These are phyloP conservation scores for Callitettix versicolor DNA, from an alignment of 1,140 invertebrate species.

Conservation along the genomic window DNA sequence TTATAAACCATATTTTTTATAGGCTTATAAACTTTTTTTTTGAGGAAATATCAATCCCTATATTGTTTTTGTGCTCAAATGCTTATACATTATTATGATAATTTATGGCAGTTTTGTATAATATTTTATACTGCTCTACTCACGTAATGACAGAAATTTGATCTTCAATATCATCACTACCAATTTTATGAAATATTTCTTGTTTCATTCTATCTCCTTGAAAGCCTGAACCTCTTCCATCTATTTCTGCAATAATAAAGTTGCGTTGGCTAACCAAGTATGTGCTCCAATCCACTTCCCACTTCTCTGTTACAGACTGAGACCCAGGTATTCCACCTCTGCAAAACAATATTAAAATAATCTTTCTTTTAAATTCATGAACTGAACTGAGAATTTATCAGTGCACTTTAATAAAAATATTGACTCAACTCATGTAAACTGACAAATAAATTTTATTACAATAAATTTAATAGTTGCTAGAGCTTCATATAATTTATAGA, in stretches of 20 bases:
- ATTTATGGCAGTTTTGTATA: too few relatives aligned
- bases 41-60: too few relatives aligned
- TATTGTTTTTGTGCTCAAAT: too few relatives aligned
- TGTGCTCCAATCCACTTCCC: slow-evolving; percentile 76
- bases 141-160: slow-evolving; percentile 88
- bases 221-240: slow-evolving; percentile 74
- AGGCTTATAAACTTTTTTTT: too few relatives aligned
- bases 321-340: slow-evolving; percentile 81
- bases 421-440: neutral
- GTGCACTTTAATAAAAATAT: too few relatives aligned
- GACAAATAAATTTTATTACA: neutral
- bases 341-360: slow-evolving; percentile 2
- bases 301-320: slow-evolving; percentile 77
- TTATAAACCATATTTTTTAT: too few relatives aligned
- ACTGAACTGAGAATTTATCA: too few relatives aligned
- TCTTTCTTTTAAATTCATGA: too few relatives aligned
- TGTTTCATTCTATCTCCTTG: slow-evolving; percentile 72
- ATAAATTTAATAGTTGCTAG: too few relatives aligned
- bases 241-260: slow-evolving; percentile 77
- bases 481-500: too few relatives aligned
- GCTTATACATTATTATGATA: too few relatives aligned
- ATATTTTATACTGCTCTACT: too few relatives aligned
- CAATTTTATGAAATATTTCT: slow-evolving; percentile 68
- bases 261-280: slow-evolving; percentile 73
- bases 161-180: slow-evolving; percentile 77